These are phyloP conservation scores for Dysmachus trigonus DNA, from an alignment of 2,888 invertebrate species.

Conservation along the genomic window DNA sequence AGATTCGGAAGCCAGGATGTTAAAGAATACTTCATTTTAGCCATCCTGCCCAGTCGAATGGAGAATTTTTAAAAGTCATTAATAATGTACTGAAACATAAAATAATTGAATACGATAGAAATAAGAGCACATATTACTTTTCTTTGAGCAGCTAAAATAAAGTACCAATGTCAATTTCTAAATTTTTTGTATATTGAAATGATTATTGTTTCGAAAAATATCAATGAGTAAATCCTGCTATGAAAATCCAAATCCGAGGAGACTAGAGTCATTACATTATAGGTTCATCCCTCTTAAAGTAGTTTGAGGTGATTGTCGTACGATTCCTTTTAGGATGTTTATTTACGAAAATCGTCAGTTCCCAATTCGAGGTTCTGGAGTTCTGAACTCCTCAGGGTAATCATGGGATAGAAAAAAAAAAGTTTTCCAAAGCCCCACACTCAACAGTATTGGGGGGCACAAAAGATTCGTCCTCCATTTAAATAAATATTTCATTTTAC, in stretches of 20 bases:
- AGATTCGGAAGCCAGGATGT: no score
- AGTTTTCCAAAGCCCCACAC: background rate
- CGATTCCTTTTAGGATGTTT: background rate
- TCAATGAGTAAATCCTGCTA: background rate
- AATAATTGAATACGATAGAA: no score
- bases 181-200: background rate
- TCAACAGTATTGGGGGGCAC: background rate
- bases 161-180: background rate
- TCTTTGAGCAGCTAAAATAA: background rate
- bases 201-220: background rate
- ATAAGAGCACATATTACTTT: no score
- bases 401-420: background rate
- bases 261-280: background rate
- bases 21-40: no score
- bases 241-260: background rate
- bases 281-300: background rate
- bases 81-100: no score
- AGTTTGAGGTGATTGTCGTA: background rate
- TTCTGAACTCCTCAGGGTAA: background rate
- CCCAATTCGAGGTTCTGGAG: background rate
- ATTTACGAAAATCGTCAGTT: background rate
- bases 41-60: no score
- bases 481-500: conserved; percentile 22
- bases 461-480: background rate
- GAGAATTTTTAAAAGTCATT: no score